phyloP scores from a whole-genome alignment of 2,113 vertebrate species.

The Vanacampus margaritifer region DNA sequence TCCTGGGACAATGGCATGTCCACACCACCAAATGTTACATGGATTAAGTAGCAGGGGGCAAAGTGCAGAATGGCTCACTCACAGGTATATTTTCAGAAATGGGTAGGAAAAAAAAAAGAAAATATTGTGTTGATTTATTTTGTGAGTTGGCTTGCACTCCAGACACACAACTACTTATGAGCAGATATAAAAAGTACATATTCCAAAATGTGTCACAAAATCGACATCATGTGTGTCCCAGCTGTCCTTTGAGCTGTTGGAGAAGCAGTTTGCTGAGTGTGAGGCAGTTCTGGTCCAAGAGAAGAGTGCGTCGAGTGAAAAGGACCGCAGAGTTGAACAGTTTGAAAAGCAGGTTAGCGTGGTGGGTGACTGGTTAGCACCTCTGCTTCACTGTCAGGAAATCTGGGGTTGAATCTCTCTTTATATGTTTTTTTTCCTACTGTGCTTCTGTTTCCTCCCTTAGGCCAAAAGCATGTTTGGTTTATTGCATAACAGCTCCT shows the following conservation, averaged over 20 bases:
- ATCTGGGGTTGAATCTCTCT: no score
- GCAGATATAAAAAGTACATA: no score
- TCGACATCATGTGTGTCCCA: conserved; percentile 43
- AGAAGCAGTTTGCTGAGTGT: conserved; percentile 62
- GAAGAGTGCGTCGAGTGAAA: conserved; percentile 68
- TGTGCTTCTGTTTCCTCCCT: background rate
- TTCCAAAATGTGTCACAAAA: background rate
- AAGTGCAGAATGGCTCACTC: no score
- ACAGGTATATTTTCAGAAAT: background rate
- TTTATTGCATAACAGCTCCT: no score
- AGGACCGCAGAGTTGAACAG: conserved; percentile 66
- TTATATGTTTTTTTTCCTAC: background rate
- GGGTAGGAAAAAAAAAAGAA: no score
- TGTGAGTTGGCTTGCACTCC: no score
- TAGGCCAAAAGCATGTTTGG: background rate
- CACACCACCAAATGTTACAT: no score
- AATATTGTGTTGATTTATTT: no score
- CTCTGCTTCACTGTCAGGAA: background rate
- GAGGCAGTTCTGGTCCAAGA: conserved; percentile 72
- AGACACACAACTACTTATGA: no score
- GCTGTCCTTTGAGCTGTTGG: conserved; percentile 67
- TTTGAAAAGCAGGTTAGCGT: conserved; percentile 73
- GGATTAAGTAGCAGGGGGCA: no score
- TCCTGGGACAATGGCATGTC: no score
- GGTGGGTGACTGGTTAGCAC: background rate